Base-by-base conservation (phyloP, 2,797 vertebrate species). In the Pangasius macronema region DNA sequence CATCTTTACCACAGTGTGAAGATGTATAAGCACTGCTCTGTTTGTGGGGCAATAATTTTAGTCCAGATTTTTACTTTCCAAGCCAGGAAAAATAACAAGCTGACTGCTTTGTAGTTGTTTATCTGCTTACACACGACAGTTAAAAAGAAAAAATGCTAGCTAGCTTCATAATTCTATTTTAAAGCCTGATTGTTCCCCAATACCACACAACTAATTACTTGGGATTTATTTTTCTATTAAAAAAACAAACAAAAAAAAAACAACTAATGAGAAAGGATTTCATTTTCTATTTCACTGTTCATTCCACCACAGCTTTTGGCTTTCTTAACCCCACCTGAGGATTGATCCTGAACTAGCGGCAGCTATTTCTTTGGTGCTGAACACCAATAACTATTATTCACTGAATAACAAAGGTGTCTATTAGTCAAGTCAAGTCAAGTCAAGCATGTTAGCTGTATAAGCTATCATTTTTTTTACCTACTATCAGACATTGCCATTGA, bases 51-150 rank as follows among this genome's bases (percentile, higher is more conserved):
- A 68, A 13, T 68, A 9, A 82, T 65, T 82, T 63, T 65, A 65
- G 59, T 30, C 39, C 39, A n/a, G 30, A 42, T 46, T 20, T 55
- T 65, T 59, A 9, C 10, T 82, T 65, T 82, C 10, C 24, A n/a
- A 80, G 30, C 36, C 49, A 30, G 14, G 14, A 65, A 79, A 65
- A 82, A n/a, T 82, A 82, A 82, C 39, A 82, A n/a, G 7, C 24
- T n/a, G 36, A 46, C 5, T 0, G 36, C 24, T n/a, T 30, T 82
- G 22, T 18, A 46, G 2, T 10, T 5, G 16, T 6, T 0, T n/a
- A 65, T 49, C 39, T 82, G 39, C 13, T 49, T 10, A 30, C 27
- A 65, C 42, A 11, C 2, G 7, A 82, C n/a, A 20, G 49, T 63
- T 63, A 46, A 9, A 82, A 63, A 42, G 13, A 30, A 24, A 36